Conservation (phyloP, 2,797 vertebrate genomes). For the Malacoraja senta region DNA sequence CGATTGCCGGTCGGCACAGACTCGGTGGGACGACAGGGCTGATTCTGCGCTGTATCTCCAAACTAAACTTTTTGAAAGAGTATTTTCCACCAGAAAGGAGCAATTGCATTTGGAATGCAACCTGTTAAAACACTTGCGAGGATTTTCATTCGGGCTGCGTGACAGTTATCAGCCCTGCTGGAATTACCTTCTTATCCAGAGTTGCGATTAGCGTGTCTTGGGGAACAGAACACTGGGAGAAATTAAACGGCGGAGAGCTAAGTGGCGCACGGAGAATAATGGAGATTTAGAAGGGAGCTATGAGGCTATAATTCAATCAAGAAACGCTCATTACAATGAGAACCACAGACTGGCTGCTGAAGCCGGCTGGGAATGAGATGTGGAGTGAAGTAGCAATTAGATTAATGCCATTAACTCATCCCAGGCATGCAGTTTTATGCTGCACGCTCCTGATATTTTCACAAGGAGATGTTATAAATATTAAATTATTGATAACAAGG, state of each 20-base stretch:
- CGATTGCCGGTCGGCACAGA: no score
- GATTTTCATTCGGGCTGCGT: background rate
- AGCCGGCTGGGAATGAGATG: background rate
- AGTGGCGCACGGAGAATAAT: constrained; percentile 3
- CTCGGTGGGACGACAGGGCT: no score
- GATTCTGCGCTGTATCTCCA: no score
- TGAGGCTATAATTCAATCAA: constrained; percentile 27
- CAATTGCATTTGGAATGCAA: background rate
- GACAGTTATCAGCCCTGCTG: background rate
- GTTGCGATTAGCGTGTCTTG: constrained; percentile 11
- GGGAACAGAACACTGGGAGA: background rate
- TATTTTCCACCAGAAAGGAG: background rate
- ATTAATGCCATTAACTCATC: background rate
- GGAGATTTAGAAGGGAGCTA: background rate
- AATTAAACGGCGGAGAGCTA: background rate
- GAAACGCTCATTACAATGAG: background rate
- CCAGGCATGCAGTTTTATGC: background rate
- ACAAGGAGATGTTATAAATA: background rate
- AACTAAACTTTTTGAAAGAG: no score
- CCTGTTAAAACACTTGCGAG: constrained; percentile 5
- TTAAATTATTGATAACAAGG: background rate
- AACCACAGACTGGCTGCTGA: background rate
- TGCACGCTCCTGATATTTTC: background rate
- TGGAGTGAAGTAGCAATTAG: background rate
- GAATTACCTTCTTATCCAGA: constrained; percentile 10